Evolutionary conservation across 2,888 invertebrate species (phyloP).

Genomic region (Hecatera dysodea): DNA sequence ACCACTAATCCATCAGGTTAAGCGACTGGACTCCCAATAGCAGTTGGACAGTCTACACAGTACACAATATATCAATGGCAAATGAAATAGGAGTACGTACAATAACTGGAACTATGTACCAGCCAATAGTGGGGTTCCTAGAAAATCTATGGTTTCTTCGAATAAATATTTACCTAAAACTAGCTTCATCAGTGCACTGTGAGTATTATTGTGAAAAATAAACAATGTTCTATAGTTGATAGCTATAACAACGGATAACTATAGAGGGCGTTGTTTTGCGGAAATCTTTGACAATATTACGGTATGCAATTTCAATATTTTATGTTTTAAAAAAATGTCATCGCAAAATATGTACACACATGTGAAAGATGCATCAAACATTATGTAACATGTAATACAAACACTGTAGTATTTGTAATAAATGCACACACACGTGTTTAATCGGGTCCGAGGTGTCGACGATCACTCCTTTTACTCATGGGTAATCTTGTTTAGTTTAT

Average conservation of each 20-base stretch:
- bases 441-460: background rate
- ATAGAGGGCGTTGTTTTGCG: no score
- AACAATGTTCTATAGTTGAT: background rate
- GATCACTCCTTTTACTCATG: background rate
- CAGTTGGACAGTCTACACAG: constrained; percentile 10
- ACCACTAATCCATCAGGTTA: constrained; percentile 54
- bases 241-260: no score
- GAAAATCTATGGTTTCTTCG: background rate
- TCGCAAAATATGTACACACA: no score
- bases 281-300: no score
- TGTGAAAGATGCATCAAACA: no score
- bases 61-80: constrained; percentile 17
- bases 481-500: no score
- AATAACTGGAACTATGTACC: background rate
- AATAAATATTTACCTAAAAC: no score
- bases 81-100: constrained; percentile 1
- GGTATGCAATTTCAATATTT: no score
- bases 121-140: background rate
- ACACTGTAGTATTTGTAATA: no score
- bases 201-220: background rate
- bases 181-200: background rate
- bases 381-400: no score
- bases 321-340: no score
- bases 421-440: background rate
- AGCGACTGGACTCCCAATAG: constrained; percentile 41